Conservation (phyloP, 2,797 vertebrate species). For the Lacerta bilineata region DNA sequence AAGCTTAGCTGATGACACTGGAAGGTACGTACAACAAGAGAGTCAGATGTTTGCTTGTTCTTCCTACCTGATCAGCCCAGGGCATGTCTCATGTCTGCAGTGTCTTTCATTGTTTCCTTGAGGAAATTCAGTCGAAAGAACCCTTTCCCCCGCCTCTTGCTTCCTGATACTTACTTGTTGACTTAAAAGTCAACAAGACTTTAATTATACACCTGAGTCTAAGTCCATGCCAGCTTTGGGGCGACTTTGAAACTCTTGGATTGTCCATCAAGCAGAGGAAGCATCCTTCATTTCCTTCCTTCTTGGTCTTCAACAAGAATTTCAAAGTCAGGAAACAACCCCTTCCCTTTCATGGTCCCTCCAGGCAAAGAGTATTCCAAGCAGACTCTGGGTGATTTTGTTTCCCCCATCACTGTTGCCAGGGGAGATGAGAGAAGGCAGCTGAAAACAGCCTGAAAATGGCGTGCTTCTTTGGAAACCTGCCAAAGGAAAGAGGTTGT, state of each 20-base stretch:
- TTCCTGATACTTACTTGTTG: constrained; percentile 13
- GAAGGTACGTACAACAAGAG: neutral
- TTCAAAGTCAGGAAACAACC: constrained; percentile 26
- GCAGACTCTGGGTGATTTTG: no score
- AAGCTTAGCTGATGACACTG: neutral
- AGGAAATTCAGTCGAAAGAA: neutral
- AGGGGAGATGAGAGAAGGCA: neutral
- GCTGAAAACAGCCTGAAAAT: constrained; percentile 2
- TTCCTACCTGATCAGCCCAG: neutral
- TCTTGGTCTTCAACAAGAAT: neutral
- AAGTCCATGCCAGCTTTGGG: neutral
- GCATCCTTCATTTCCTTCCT: constrained; percentile 22
- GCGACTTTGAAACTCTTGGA: neutral
- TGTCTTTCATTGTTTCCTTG: neutral
- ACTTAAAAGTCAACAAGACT: neutral
- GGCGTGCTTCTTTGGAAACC: constrained; percentile 13
- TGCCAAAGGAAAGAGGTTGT: constrained; percentile 5
- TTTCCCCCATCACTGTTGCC: neutral
- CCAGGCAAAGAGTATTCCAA: no score
- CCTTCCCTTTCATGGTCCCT: neutral
- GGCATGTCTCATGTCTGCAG: neutral
- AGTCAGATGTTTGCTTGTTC: neutral
- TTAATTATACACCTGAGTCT: neutral
- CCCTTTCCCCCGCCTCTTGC: neutral
- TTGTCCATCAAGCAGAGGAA: neutral